These are phyloP conservation scores for Mastomys coucha DNA, from an alignment of 2,113 vertebrate genomes.

Conservation along the genomic window DNA sequence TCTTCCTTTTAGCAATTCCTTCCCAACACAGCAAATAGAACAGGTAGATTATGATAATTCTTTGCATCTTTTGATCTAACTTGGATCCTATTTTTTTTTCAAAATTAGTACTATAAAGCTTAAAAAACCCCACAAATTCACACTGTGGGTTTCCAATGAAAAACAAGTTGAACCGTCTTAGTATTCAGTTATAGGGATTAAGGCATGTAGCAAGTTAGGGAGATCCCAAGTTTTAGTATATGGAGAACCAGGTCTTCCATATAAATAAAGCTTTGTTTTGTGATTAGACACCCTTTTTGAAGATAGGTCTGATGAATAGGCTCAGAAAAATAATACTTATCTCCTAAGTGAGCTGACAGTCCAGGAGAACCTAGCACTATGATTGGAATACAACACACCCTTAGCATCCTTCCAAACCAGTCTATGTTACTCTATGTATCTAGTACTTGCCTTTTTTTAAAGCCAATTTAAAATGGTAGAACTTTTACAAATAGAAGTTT, in stretches of 20 bases:
- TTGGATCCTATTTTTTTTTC: constrained; percentile 17
- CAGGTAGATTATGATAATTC: constrained; percentile 13
- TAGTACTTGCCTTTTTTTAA: neutral
- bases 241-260: neutral
- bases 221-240: neutral
- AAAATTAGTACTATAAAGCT: neutral
- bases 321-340: neutral
- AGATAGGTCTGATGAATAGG: constrained; percentile 14
- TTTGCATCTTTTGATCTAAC: neutral
- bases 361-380: neutral
- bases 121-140: neutral
- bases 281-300: neutral
- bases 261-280: neutral
- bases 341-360: neutral
- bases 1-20: constrained; percentile 50
- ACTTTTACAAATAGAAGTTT: neutral
- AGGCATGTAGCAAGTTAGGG: neutral
- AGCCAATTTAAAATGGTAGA: too few species aligned
- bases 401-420: neutral
- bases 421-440: neutral
- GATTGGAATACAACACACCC: neutral
- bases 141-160: neutral
- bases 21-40: neutral
- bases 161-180: neutral
- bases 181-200: constrained; percentile 16